Evolutionary conservation across 2,888 invertebrate species (phyloP).

Genomic region (Agonopterix subpropinquella): DNA sequence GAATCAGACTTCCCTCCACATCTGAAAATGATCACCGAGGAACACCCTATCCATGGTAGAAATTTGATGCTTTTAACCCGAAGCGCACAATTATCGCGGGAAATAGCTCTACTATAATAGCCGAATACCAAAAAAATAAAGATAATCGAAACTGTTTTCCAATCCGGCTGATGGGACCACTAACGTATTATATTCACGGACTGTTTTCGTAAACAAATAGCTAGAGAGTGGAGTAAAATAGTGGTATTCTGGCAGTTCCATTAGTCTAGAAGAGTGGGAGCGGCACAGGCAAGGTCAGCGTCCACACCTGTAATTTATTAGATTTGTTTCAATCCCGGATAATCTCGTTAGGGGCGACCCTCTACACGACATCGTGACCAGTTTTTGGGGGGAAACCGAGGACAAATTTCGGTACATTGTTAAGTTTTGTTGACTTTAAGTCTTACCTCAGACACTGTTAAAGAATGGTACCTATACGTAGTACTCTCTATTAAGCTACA

Average conservation of each 20-base stretch:
- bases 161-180: conserved; percentile 6
- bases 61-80: no score
- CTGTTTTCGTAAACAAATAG: conserved; percentile 24
- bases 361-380: background rate
- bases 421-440: no score
- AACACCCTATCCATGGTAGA: no score
- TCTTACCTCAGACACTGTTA: no score
- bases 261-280: conserved; percentile 29
- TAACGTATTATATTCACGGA: conserved; percentile 15
- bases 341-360: conserved; percentile 45
- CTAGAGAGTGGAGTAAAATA: conserved; percentile 12
- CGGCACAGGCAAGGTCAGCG: conserved; percentile 35
- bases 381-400: background rate
- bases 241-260: conserved; percentile 11
- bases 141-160: background rate
- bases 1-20: no score
- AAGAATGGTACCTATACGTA: no score
- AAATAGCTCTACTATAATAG: no score
- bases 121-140: no score
- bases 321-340: conserved; percentile 62
- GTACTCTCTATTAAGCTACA: no score
- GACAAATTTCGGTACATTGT: background rate
- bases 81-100: no score
- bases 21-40: no score
- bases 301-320: conserved; percentile 64